Evolutionary conservation across 2,797 vertebrate genomes (phyloP).

Genomic region (Paratrypauchen microcephalus): DNA sequence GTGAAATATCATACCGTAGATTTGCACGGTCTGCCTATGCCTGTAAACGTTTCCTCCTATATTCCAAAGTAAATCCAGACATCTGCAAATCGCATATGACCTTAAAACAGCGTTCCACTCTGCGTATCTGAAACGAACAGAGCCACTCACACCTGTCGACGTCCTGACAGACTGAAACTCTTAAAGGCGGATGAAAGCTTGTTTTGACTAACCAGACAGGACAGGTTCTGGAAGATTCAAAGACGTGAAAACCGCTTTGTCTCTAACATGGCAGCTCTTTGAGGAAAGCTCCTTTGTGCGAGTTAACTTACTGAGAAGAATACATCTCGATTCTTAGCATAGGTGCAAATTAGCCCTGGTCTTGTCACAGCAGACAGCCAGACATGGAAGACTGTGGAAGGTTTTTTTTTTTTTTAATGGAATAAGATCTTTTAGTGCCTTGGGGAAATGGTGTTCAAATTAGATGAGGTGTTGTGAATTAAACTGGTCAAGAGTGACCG

Average conservation of each 20-base stretch:
- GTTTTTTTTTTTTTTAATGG: slow-evolving; percentile 2
- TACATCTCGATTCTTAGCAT: slow-evolving; percentile 33
- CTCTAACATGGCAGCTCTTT: slow-evolving; percentile 36
- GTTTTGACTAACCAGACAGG: slow-evolving; percentile 48
- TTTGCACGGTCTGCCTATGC: too few relatives aligned
- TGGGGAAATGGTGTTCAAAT: neutral
- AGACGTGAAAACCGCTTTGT: slow-evolving; percentile 35
- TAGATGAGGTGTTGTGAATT: neutral
- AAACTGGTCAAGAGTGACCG: neutral
- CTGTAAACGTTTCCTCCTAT: too few relatives aligned
- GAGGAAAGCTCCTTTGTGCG: slow-evolving; percentile 40
- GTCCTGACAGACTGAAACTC: neutral
- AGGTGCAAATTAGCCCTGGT: slow-evolving; percentile 28
- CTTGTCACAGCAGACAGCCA: slow-evolving; percentile 7
- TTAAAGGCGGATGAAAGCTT: slow-evolving; percentile 35
- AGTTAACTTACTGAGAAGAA: slow-evolving; percentile 22
- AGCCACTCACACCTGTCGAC: neutral
- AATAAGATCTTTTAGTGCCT: neutral
- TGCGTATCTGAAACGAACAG: neutral
- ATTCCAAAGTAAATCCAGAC: neutral
- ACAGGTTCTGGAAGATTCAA: slow-evolving; percentile 23
- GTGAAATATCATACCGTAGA: too few relatives aligned
- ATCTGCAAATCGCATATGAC: neutral
- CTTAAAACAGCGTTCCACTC: neutral
- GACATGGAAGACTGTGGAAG: slow-evolving; percentile 23